Base-by-base conservation (phyloP, 2,888 invertebrate species). In the Monoplex corrugatus region DNA sequence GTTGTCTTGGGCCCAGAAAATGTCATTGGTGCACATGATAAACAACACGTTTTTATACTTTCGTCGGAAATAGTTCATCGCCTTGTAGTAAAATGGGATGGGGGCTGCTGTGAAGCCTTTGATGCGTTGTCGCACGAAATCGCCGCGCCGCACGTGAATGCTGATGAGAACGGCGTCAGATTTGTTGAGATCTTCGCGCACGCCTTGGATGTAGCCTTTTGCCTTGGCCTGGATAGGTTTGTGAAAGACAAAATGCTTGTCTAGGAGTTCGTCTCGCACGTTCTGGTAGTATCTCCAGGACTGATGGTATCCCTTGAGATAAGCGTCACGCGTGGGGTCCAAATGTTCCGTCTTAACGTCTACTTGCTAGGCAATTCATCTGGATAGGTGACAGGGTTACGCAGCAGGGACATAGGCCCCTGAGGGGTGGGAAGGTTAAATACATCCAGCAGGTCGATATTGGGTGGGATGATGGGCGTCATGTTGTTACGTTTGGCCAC, bases 81-180 rank as follows among this genome's bases (percentile, higher is more conserved):
- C 95, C 82, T 91, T 91, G 32, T 92, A 90, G 90, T 94, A 95
- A 90, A 96, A 96, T 0, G 94, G 94, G 45, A 93, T 89, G 0
- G 95, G 94, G 1, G 96, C 95, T 1, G 93, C 93, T 5, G 94
- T 93, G 91, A 96, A 96, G 0, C 96, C 95, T 91, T 95, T 95
- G 35, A 92, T 91, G 23, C 92, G 87, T 89, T 95, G 94, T 86
- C 94, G 91, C 6, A 95, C 93, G 90, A 96, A 93, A 90, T 96
- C 96, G 19, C 96, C 96, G 68, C 95, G 94, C 13, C 96, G 92
- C 2, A 96, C 94, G 90, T 96, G 96, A 35, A 96, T 92, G 0
- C 95, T 96, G 1, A 93, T 91, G 5, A 92, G 75, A 28, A 89
- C 83, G 10, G 91, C 89, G n/a, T 88, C 89, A 2, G 89, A 90